These are phyloP conservation scores for Glareola pratincola DNA, from an alignment of 2,113 vertebrate species.

Conservation along the genomic window DNA sequence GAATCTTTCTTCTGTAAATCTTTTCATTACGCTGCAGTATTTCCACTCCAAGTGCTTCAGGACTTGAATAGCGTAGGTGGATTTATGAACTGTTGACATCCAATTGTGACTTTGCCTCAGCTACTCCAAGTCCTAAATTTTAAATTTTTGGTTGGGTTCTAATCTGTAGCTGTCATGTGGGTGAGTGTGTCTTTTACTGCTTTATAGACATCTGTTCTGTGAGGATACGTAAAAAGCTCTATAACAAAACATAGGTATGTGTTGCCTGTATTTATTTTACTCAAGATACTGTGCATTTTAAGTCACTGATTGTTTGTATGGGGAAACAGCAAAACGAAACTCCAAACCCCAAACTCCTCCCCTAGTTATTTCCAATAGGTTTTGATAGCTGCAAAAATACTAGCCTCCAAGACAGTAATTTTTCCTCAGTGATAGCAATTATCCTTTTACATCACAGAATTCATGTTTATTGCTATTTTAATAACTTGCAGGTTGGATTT, in stretches of 20 bases:
- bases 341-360: background rate
- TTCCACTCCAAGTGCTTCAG: background rate
- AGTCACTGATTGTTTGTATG: background rate
- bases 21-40: background rate
- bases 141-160: conserved; percentile 9
- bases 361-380: background rate
- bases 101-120: background rate
- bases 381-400: background rate
- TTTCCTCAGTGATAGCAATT: background rate
- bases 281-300: background rate
- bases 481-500: background rate
- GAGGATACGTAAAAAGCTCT: background rate
- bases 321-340: background rate
- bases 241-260: background rate
- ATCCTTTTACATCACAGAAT: background rate
- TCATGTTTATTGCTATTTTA: background rate
- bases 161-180: background rate
- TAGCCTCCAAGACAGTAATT: background rate
- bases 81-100: background rate
- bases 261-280: background rate
- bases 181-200: background rate
- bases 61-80: background rate
- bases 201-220: background rate
- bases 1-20: background rate
- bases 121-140: background rate